Evolutionary conservation across 2,888 invertebrate species (phyloP), one percentile per base, ranked within the genome.

Genomic region (Marasmarcha lunaedactyla): DNA sequence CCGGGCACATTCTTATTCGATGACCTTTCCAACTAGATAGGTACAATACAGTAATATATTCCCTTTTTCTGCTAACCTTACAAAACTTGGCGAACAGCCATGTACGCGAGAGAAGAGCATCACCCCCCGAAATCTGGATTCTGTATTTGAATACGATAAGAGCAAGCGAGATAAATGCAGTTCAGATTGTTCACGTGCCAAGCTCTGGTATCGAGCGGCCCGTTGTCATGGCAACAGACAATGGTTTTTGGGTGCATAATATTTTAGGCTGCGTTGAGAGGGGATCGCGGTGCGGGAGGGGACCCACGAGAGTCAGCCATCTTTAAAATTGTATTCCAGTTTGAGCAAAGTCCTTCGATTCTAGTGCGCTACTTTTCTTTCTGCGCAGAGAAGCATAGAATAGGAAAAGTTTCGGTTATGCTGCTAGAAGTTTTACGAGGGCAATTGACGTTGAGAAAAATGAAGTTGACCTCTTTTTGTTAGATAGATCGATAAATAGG

Each of bases 201-300:
- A 60, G 55, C 52, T 54, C 53, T 51, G 61, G 68, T 81, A 83
- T 83, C 72, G 83, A 79, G 79, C 81, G 81, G 67, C 42, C 51
- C 59, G 84, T 84, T 65, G 78, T 70, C 74, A 81, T 81, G 70
- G 77, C 59, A 84, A 84, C 84, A 78, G 83, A 81, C 81, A 83
- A 81, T 79, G 81, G 81, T 67, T 83, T 83, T 83, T 70, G 83
- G 84, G 83, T 84, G 84, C 83, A 84, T 84, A 84, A 84, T 83
- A 83, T 84, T 83, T 84, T 83, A 79, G 77, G 77, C 71, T 74
- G 71, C 76, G 79, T 61, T 68, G 67, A 68, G 63, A 52, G 54
- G 52, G 62, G 62, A 56, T 41, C 51, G 66, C 52, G 59, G 59
- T 59, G 59, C 60, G 59, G 59, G 67, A 65, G 62, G 63, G 56